These are phyloP conservation scores for Allolobophora icterica DNA, from an alignment of 2,888 invertebrate genomes.

Conservation along the genomic window DNA sequence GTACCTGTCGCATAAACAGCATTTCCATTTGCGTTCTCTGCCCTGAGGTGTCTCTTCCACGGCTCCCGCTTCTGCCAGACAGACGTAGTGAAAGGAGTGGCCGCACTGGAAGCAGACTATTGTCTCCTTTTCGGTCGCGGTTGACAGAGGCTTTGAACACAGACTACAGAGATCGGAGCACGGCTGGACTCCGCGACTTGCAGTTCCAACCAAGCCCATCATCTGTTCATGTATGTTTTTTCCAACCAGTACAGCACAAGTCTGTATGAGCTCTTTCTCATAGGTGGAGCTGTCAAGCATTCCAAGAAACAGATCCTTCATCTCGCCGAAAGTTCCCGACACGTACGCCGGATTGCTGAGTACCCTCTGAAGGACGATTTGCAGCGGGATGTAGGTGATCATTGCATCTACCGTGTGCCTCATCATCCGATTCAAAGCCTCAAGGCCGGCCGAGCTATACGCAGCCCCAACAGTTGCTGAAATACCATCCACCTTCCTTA, in stretches of 20 bases:
- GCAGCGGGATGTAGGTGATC: conserved; percentile 70
- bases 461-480: background rate
- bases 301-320: conserved; percentile 69
- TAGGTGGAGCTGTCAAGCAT: conserved; percentile 80
- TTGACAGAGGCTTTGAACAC: conserved; percentile 57
- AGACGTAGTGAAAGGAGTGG: conserved; percentile 60
- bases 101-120: conserved; percentile 63
- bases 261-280: conserved; percentile 75
- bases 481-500: background rate
- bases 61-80: conserved; percentile 52
- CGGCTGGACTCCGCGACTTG: conserved; percentile 62
- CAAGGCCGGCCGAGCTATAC: background rate
- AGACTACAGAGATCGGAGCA: conserved; percentile 58
- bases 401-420: conserved; percentile 68
- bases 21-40: background rate
- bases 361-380: conserved; percentile 68
- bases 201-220: conserved; percentile 55
- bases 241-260: conserved; percentile 74
- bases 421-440: conserved; percentile 66
- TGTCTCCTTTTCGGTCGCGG: conserved; percentile 53
- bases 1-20: background rate
- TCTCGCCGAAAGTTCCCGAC: conserved; percentile 69
- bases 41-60: background rate
- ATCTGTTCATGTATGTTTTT: conserved; percentile 72
- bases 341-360: conserved; percentile 68